Base-by-base conservation (phyloP, 1,140 invertebrate species). In the Drosophila carrolli region DNA sequence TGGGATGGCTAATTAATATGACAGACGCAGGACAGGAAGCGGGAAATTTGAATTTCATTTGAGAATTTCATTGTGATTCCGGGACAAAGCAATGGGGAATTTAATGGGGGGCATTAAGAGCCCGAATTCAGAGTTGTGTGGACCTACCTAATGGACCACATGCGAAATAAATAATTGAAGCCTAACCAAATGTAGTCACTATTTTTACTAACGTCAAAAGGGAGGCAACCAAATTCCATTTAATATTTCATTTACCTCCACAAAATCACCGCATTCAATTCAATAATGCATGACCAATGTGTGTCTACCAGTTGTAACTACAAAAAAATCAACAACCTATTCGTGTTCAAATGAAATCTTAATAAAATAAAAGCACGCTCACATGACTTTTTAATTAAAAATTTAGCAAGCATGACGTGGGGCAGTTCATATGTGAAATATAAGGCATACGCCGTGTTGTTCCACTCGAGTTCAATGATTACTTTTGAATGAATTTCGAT, bases 1-100 rank as follows among this genome's bases (percentile, higher is more conserved):
- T 73, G 65, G 77, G 53, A 78, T 65, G 75, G 82, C 83, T 86
- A 86, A 88, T 86, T 86, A 86, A 82, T 86, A 79, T 86, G 83
- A 86, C 83, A 83, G 79, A 56, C 53, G 53, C 82, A 85, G 81
- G 48, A 44, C 38, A 48, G 47, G 35, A 14, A 40, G 38, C 38
- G 55, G 48, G 29, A 71, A 86, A 78, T 81, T 86, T 71, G 57
- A 68, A 75, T 86, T 81, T 62, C 74, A 78, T 78, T 77, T 38
- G 27, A 43, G 44, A n/a, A 38, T 51, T 65, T 48, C 32, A 14
- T 40, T 32, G 51, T 16, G 38, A 61, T 54, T 61, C 48, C 4
- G 27, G 43, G 16, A 19, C 44, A 50, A 32, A 66, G 35, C 35
- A 35, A 35, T 43, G 37, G 46, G 61, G 37, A n/a, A 40, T 66